These are phyloP conservation scores for Orestias chungarensis DNA, from an alignment of 2,797 vertebrate species.

Conservation along the genomic window DNA sequence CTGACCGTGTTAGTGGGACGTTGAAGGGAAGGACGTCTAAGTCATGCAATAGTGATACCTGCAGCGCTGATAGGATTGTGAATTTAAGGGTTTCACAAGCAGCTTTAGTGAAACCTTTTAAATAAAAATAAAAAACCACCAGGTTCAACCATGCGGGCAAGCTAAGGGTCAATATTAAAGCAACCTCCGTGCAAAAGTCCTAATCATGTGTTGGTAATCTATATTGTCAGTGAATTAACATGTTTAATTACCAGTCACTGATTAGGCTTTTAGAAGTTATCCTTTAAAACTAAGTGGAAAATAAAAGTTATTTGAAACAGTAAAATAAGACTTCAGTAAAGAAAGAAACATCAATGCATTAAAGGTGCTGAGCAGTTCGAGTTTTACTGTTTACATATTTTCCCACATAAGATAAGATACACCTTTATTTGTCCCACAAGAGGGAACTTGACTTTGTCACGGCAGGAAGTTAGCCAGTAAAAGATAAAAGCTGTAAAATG, in stretches of 20 bases:
- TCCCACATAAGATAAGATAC: background rate
- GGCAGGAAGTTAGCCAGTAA: too few relatives aligned
- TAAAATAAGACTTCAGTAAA: background rate
- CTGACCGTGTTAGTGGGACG: background rate
- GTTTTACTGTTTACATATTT: background rate
- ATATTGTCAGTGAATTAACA: background rate
- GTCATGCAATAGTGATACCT: too few relatives aligned
- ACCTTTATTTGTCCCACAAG: background rate
- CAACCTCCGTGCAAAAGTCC: background rate
- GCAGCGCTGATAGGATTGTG: too few relatives aligned
- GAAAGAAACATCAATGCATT: background rate
- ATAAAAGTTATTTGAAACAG: background rate
- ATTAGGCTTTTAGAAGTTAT: background rate
- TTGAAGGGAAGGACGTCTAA: background rate
- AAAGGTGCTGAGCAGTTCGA: background rate
- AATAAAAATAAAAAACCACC: too few relatives aligned
- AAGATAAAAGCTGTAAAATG: too few relatives aligned
- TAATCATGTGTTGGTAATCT: background rate
- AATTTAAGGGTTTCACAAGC: background rate
- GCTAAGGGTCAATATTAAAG: too few relatives aligned
- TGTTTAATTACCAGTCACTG: background rate
- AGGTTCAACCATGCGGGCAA: too few relatives aligned
- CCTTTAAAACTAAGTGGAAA: too few relatives aligned
- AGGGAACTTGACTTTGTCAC: too few relatives aligned
- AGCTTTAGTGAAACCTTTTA: background rate